Evolutionary conservation across 2,797 vertebrate genomes (phyloP), one percentile per base, ranked within the genome.

Genomic region (Gadopsis marmoratus): DNA sequence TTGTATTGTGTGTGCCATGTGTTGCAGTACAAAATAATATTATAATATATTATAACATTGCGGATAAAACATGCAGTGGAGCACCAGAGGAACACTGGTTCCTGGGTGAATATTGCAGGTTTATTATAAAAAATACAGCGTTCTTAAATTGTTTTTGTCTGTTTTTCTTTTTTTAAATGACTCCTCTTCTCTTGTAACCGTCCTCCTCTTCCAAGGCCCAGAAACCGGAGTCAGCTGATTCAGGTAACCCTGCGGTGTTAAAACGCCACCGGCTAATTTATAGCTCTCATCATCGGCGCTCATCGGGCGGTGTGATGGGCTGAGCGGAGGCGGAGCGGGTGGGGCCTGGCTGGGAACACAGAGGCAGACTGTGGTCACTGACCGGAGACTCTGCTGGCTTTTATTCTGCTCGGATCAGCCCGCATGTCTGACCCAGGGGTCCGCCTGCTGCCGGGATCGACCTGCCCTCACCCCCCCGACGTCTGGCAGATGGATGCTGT

Each of bases 361-460:
- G 75, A 88, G 85, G 77, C 87, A 86, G 86, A 91, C 81, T 75
- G 76, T 86, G 89, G 84, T 85, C 90, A 88, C 91, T 93, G 94
- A 94, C 89, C 89, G 88, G 83, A 91, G 91, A 87, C 89, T 91
- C 89, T 53, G 12, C 86, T 84, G 86, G 81, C 82, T 84, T 87
- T 82, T 74, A 88, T 89, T 91, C 89, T 60, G 1, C 77, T 66
- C 50, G 29, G 9, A 91, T 72, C 91, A 83, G 89, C 82, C 92
- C 86, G 92, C 88, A 89, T 94, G 92, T 90, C 63, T 92, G 92
- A 94, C 88, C 93, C 92, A 45, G 72, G 81, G 90, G 84, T 87
- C 87, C 88, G 81, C 83, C 83, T 78, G 83, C 85, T 74, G 89
- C 83, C 84, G 13, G 70, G 72, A 85, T 79, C 74, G 19, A 82